Base-by-base conservation (phyloP, 2,797 vertebrate species). In the Calcarius lapponicus region DNA sequence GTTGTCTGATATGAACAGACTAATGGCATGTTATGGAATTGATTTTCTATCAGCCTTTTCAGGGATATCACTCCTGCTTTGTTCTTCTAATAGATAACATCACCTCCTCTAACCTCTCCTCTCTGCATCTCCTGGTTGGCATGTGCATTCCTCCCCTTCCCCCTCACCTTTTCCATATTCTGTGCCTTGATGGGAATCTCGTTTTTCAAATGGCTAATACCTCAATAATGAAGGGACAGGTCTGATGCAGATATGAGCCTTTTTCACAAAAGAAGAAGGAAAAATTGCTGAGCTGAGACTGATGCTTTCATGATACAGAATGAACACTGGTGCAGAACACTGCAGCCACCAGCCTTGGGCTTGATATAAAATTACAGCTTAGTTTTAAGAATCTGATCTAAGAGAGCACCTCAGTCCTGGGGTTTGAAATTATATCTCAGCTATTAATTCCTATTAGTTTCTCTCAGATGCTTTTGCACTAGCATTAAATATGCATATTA, bases 21-120 rank as follows among this genome's bases (percentile, higher is more conserved):
- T 95, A 82, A 94, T 92, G 83, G 65, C 64, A 82, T 90, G 90
- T 88, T 96, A 88, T 54, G 40, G 80, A 34, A 96, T 95, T 87
- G 95, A 92, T 96, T 95, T 97, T 92, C 91, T 48, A 86, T 89
- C 94, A 91, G 67, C 53, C 38, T 79, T 80, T 69, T 69, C 91
- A 82, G 91, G 88, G 74, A 57, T 85, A 86, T 96, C 88, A 80
- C 53, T 96, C 86, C 78, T 92, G 53, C 95, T 95, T 96, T 97
- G 90, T 93, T 97, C 94, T 92, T 88, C 91, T 93, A 85, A 92
- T 28, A 88, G 88, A 93, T 88, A 96, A 73, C 83, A 92, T 93
- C 90, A 54, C 73, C 92, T 92, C 64, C 80, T 45, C 29, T 47
- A 74, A 92, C 86, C 83, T 95, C 78, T 71, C 32, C 71, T 90